These are phyloP conservation scores for Petrocephalus microphthalmus DNA, from an alignment of 2,113 vertebrate species.

Conservation along the genomic window DNA sequence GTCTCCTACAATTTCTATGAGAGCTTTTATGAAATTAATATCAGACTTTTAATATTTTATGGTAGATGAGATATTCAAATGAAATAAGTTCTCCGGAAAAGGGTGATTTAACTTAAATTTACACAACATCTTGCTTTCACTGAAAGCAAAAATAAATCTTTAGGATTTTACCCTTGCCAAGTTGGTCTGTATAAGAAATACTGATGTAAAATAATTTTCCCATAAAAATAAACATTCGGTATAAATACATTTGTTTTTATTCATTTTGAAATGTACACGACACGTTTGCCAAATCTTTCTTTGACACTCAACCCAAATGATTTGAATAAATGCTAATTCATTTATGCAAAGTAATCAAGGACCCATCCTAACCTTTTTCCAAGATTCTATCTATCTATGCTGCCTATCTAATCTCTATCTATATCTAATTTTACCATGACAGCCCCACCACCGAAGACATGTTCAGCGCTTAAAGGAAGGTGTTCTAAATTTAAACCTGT, in stretches of 20 bases:
- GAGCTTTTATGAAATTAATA: neutral
- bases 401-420: neutral
- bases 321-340: constrained; percentile 60
- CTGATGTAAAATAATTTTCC: neutral
- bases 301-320: constrained; percentile 47
- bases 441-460: constrained; percentile 37
- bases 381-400: neutral
- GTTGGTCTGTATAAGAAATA: neutral
- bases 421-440: constrained; percentile 26
- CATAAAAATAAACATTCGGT: neutral
- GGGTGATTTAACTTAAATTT: neutral
- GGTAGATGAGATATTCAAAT: neutral
- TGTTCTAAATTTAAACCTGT: constrained; percentile 66
- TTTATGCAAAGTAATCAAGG: constrained; percentile 54
- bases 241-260: neutral
- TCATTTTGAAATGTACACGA: constrained; percentile 26
- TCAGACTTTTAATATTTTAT: neutral
- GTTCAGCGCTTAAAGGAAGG: constrained; percentile 42
- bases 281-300: constrained; percentile 55
- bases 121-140: neutral
- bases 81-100: neutral
- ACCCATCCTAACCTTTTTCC: constrained; percentile 43
- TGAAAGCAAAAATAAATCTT: neutral
- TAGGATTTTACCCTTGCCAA: neutral
- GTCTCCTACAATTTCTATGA: constrained; percentile 11